Evolutionary conservation across 2,797 vertebrate genomes (phyloP).

Genomic region (Pseudopleuronectes americanus): DNA sequence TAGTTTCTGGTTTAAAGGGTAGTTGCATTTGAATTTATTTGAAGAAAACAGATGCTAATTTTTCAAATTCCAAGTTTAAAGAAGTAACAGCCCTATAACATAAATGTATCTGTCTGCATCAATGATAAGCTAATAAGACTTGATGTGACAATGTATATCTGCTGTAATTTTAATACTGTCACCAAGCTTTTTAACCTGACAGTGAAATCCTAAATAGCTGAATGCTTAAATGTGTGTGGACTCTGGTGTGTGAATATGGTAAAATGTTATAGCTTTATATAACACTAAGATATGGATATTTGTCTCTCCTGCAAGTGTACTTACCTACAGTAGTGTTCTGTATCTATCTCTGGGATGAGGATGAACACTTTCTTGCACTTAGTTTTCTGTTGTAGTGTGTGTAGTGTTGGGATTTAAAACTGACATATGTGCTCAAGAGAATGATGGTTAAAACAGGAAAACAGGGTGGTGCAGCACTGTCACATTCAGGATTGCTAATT

Average conservation of each 20-base stretch:
- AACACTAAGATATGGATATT: neutral
- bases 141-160: no score
- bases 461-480: neutral
- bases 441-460: neutral
- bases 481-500: no score
- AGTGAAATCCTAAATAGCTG: neutral
- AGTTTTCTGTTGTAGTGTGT: conserved; percentile 10
- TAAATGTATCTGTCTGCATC: neutral
- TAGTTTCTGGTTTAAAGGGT: neutral
- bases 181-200: neutral
- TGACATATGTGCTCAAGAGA: neutral
- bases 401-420: conserved; percentile 4
- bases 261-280: neutral
- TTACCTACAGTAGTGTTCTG: conserved; percentile 38
- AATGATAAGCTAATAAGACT: neutral
- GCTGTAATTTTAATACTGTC: no score
- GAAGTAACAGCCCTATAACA: no score
- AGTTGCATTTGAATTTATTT: neutral
- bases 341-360: conserved; percentile 9
- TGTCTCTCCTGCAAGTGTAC: conserved; percentile 52
- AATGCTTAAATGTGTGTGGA: neutral
- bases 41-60: neutral
- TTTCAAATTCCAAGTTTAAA: neutral
- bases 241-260: conserved; percentile 1
- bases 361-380: conserved; percentile 19